phyloP scores from a whole-genome alignment of 2,797 vertebrate species.

The Anabas testudineus region DNA sequence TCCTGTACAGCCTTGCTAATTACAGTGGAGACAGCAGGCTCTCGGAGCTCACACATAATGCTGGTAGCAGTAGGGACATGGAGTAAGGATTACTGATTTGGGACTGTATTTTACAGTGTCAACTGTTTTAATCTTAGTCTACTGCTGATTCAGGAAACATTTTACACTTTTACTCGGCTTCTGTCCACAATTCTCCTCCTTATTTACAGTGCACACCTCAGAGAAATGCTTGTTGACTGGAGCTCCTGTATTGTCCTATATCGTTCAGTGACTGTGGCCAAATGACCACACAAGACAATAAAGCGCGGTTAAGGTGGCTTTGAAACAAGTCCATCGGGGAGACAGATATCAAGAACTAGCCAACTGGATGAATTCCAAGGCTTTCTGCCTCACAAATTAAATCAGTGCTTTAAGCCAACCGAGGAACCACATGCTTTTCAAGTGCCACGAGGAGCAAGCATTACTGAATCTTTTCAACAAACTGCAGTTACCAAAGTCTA shows the following conservation, averaged over 20 bases:
- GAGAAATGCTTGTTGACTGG: conserved; percentile 51
- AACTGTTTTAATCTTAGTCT: conserved; percentile 53
- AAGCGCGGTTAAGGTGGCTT: conserved; percentile 70
- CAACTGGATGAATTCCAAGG: conserved; percentile 77
- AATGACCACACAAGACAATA: conserved; percentile 72
- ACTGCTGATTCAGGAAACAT: conserved; percentile 59
- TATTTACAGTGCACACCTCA: conserved; percentile 65
- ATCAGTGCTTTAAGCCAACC: conserved; percentile 72
- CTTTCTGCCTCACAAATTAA: conserved; percentile 77
- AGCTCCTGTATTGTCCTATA: conserved; percentile 56
- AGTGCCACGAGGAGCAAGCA: conserved; percentile 67
- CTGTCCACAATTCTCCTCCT: conserved; percentile 62
- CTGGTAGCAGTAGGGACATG: conserved; percentile 40
- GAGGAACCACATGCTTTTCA: conserved; percentile 73
- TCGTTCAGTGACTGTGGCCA: conserved; percentile 59
- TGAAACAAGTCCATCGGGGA: conserved; percentile 70
- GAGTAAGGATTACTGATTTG: conserved; percentile 55
- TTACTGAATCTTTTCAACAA: conserved; percentile 69
- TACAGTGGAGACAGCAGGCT: conserved; percentile 74
- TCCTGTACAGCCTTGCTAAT: conserved; percentile 78
- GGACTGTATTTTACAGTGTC: conserved; percentile 62
- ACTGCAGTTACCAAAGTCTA: conserved; percentile 67
- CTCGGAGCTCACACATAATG: conserved; percentile 69
- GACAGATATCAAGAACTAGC: conserved; percentile 64
- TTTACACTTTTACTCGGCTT: conserved; percentile 60